These are phyloP conservation scores for Cacatua alba DNA, from an alignment of 2,113 vertebrate genomes.

Conservation along the genomic window DNA sequence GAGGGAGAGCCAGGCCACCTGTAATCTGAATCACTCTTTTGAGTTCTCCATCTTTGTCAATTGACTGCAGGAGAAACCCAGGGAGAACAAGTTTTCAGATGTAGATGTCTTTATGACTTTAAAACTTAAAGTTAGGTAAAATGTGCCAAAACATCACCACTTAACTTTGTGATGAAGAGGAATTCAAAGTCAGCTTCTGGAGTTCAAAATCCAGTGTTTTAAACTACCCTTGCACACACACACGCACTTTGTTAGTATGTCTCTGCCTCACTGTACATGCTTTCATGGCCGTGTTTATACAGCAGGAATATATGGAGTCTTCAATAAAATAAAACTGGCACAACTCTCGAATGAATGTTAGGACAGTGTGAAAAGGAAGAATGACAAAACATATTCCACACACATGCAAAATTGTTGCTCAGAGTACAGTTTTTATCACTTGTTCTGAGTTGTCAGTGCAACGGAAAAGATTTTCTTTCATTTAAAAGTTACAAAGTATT, in stretches of 20 bases:
- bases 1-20: slow-evolving; percentile 37
- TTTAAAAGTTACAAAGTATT: neutral
- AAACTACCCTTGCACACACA: rapidly evolving
- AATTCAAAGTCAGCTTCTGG: neutral
- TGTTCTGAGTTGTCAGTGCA: neutral
- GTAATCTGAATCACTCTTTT: slow-evolving; percentile 21
- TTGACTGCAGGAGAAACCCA: neutral
- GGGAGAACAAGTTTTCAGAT: neutral
- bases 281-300: neutral
- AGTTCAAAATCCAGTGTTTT: neutral
- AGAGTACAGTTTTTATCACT: neutral
- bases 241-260: neutral
- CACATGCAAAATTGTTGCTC: neutral
- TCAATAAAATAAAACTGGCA: neutral
- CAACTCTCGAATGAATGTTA: neutral
- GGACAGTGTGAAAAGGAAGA: neutral
- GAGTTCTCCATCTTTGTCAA: slow-evolving; percentile 48
- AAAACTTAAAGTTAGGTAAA: neutral
- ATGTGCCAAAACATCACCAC: neutral
- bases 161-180: neutral
- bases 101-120: neutral
- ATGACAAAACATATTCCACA: neutral
- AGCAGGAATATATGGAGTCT: neutral
- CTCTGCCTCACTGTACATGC: neutral
- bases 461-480: neutral